Evolutionary conservation across 2,888 invertebrate genomes (phyloP).

Genomic region (Polydrusus cervinus): DNA sequence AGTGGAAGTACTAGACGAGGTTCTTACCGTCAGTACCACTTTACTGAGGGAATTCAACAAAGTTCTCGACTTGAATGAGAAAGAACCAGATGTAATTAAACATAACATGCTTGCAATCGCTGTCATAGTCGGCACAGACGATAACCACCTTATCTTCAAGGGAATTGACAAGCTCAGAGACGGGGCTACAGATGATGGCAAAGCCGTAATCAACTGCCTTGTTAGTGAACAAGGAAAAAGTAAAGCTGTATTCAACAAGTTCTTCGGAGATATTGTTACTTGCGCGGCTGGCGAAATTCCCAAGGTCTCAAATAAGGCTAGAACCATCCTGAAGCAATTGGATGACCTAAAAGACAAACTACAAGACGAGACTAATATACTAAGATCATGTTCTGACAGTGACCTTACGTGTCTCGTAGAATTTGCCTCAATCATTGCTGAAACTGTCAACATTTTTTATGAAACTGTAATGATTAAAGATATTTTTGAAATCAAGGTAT

Average conservation of each 20-base stretch:
- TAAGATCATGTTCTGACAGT: background rate
- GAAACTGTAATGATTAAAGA: background rate
- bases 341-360: background rate
- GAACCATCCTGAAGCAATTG: background rate
- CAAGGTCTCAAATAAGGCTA: background rate
- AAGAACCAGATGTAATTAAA: background rate
- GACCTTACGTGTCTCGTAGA: background rate
- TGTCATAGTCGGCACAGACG: background rate
- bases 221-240: background rate
- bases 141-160: too few relatives aligned
- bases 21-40: background rate
- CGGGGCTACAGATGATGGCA: background rate
- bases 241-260: background rate
- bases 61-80: conserved; percentile 1
- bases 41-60: background rate
- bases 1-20: conserved; percentile 2
- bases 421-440: background rate
- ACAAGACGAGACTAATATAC: background rate
- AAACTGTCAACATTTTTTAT: background rate
- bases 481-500: background rate
- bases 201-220: background rate
- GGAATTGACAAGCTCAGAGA: background rate
- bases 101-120: background rate
- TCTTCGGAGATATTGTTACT: background rate
- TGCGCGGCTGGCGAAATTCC: conserved; percentile 1